Conservation (phyloP, 2,888 invertebrate species). For the Limnephilus rhombicus region DNA sequence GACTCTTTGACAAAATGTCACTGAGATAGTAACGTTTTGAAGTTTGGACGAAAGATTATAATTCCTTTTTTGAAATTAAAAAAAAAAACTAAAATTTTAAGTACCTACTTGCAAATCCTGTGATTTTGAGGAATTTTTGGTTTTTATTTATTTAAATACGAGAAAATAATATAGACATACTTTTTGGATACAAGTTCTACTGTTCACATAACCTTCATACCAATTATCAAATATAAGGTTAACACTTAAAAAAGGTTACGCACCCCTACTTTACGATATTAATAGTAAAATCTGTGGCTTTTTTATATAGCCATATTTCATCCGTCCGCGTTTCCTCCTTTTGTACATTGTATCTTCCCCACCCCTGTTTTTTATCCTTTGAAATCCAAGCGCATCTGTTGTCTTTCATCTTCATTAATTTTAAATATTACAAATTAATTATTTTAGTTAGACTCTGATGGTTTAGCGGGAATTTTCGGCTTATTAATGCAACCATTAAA, state of each 20-base stretch:
- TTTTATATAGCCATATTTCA: slow-evolving; percentile 47
- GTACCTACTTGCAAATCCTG: too few species aligned
- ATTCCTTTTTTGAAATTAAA: too few species aligned
- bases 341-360: slow-evolving; percentile 46
- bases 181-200: too few species aligned
- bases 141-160: too few species aligned
- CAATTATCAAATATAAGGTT: too few species aligned
- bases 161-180: too few species aligned
- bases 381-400: slow-evolving; percentile 58
- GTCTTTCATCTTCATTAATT: slow-evolving; percentile 57
- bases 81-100: too few species aligned
- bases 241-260: neutral
- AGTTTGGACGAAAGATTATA: too few species aligned
- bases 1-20: too few species aligned
- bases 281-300: slow-evolving; percentile 47
- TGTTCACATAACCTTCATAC: too few species aligned
- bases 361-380: slow-evolving; percentile 50
- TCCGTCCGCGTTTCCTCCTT: slow-evolving; percentile 28
- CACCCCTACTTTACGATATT: slow-evolving; percentile 20
- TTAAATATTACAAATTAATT: slow-evolving; percentile 33
- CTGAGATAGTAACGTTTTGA: too few species aligned
- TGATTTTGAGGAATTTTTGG: too few species aligned
- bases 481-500: slow-evolving; percentile 40
- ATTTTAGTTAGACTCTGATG: neutral
- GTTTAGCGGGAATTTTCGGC: slow-evolving; percentile 36